Evolutionary conservation across 2,888 invertebrate genomes (phyloP).

Genomic region (Synergus umbraculus): DNA sequence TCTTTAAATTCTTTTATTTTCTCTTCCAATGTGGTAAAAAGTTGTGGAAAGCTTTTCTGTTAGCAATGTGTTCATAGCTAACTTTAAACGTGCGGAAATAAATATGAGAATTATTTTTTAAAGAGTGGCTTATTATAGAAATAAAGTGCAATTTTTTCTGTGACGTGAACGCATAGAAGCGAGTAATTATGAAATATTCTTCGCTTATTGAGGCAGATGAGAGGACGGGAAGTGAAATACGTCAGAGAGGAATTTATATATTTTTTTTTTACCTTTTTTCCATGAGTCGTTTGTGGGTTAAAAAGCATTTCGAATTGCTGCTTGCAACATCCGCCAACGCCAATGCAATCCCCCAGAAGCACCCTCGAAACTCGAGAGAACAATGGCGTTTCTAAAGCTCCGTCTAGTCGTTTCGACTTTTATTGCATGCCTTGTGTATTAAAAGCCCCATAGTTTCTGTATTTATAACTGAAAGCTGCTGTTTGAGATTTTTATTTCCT

Average conservation of each 20-base stretch:
- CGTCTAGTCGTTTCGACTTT: slow-evolving; percentile 55
- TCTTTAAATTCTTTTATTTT: too few species aligned
- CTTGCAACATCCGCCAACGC: slow-evolving; percentile 17
- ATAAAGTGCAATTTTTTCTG: neutral
- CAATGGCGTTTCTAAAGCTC: slow-evolving; percentile 54
- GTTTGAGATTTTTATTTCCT: too few species aligned
- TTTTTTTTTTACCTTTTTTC: too few species aligned
- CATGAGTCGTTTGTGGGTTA: slow-evolving; percentile 2
- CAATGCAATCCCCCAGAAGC: slow-evolving; percentile 41
- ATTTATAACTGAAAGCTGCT: neutral
- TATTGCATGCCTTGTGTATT: slow-evolving; percentile 56
- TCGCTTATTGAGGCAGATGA: neutral
- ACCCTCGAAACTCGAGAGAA: slow-evolving; percentile 59
- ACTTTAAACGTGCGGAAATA: too few species aligned
- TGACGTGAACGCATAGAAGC: neutral
- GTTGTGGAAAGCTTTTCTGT: too few species aligned
- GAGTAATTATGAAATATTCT: neutral
- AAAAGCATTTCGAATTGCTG: slow-evolving; percentile 37
- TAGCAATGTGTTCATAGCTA: too few species aligned
- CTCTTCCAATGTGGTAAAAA: too few species aligned
- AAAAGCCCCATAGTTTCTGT: neutral
- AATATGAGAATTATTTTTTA: too few species aligned
- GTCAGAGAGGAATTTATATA: neutral
- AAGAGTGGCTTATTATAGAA: neutral
- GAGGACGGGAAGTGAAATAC: neutral